Conservation (phyloP, 2,113 vertebrate genomes). For the Sander vitreus region DNA sequence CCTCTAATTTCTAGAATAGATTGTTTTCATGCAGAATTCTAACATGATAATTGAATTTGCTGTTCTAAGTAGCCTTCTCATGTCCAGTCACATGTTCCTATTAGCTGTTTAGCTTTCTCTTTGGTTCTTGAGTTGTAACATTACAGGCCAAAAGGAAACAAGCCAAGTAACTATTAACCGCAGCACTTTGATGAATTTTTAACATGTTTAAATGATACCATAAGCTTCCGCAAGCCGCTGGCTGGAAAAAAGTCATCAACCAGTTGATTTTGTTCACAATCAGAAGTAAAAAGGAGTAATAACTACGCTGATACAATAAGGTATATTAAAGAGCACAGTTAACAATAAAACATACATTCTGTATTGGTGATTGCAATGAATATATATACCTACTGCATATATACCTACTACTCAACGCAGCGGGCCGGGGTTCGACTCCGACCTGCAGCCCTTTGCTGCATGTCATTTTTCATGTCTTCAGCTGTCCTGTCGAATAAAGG, state of each 20-base stretch:
- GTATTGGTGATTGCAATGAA: not conserved
- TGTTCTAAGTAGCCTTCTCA: slow-evolving; percentile 81
- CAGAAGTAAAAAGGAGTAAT: slow-evolving; percentile 21
- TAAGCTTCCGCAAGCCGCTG: slow-evolving; percentile 45
- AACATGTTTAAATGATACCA: slow-evolving; percentile 74
- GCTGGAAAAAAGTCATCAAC: slow-evolving; percentile 33
- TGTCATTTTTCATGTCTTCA: too few relatives aligned
- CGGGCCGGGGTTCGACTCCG: too few relatives aligned
- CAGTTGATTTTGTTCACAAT: slow-evolving; percentile 27
- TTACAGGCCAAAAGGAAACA: slow-evolving; percentile 56
- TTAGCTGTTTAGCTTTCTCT: slow-evolving; percentile 74
- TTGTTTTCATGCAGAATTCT: slow-evolving; percentile 88
- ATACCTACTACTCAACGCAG: too few relatives aligned
- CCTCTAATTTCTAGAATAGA: slow-evolving; percentile 86
- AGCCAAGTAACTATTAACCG: slow-evolving; percentile 73
- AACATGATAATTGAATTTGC: slow-evolving; percentile 86
- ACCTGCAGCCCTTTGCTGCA: too few relatives aligned
- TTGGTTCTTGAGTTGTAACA: slow-evolving; percentile 66
- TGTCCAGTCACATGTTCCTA: slow-evolving; percentile 82
- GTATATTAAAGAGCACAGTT: not conserved
- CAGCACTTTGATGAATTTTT: slow-evolving; percentile 80
- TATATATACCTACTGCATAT: too few relatives aligned
- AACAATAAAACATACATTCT: not conserved
- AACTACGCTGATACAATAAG: not conserved
- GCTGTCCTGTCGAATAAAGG: too few relatives aligned